Conservation (phyloP, 2,797 vertebrate genomes). For the Lepus townsendii region DNA sequence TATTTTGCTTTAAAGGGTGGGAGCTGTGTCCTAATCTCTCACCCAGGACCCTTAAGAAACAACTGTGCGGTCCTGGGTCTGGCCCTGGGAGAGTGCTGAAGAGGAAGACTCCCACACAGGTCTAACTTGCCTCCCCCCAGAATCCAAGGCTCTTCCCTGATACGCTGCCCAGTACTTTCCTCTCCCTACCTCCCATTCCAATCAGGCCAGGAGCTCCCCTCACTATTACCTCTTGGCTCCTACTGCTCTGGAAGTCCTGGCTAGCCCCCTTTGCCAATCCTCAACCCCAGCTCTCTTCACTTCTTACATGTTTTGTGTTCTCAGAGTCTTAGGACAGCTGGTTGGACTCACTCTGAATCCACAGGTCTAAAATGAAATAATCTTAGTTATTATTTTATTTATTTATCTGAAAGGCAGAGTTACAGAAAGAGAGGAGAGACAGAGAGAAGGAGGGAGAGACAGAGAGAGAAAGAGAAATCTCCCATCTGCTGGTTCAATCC, state of each 20-base stretch:
- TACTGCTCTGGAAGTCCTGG: background rate
- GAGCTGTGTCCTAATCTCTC: background rate
- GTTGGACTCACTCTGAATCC: background rate
- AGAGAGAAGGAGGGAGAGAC: too few species aligned
- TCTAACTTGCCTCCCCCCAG: background rate
- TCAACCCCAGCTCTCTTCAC: background rate
- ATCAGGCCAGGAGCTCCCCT: background rate
- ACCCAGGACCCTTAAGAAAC: background rate
- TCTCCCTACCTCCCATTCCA: background rate
- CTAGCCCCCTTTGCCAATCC: background rate
- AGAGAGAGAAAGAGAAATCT: too few species aligned
- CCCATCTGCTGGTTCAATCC: too few species aligned
- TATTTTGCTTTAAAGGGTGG: background rate
- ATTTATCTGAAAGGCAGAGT: too few species aligned
- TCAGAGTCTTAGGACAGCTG: background rate
- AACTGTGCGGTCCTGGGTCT: background rate
- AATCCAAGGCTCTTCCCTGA: background rate
- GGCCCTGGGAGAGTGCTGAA: background rate
- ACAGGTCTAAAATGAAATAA: background rate
- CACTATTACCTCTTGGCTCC: background rate
- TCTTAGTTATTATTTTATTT: background rate
- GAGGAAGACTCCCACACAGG: background rate
- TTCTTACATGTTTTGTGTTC: background rate
- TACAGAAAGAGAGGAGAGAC: too few species aligned
- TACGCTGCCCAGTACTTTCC: background rate